Evolutionary conservation across 1,140 invertebrate genomes (phyloP), one percentile per base, ranked within the genome.

Genomic region (Nixonia krombeini): DNA sequence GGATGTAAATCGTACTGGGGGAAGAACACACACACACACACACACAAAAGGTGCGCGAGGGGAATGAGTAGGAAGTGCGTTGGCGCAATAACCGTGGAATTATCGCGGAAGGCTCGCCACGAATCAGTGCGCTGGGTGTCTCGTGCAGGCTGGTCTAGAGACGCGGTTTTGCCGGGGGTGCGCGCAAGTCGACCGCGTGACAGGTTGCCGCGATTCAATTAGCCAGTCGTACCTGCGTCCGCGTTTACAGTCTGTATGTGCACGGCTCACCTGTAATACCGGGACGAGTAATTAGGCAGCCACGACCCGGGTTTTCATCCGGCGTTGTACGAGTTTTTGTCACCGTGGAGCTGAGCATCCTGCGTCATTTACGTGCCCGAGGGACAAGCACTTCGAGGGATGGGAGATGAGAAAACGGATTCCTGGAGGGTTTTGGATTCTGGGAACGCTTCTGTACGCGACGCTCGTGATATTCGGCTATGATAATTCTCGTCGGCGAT

Each of bases 211-310:
- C 41, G 50, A 35, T 62, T 68, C 66, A 71, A 74, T 74, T 74
- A 76, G 58, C 47, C 45, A 26, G 17, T 42, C 33, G 29, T 66
- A 66, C 53, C 45, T 62, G 70, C 25, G 56, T 45, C 45, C 62
- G 25, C 16, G 49, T 66, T 58, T 55, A 58, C 25, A 66, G 49
- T 49, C 52, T 53, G 44, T 17, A 57, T 57, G 45, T 57, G 40
- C 42, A 59, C 55, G 49, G 26, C 33, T 59, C 55, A 74, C 65
- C 62, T 72, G 61, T 62, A 72, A 74, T 52, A 44, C 47, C 29
- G 42, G 67, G 45, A 51, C 45, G 58, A 62, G 40, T 67, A 75
- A 75, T 74, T 75, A 75, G 62, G 47, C 51, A 49, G 52, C 41
- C 45, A 17, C 44, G 42, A 65, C 44, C 35, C 49, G 49, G 49